These are phyloP conservation scores for Malthinus seriepunctatus DNA, from an alignment of 2,888 invertebrate species.

Conservation along the genomic window DNA sequence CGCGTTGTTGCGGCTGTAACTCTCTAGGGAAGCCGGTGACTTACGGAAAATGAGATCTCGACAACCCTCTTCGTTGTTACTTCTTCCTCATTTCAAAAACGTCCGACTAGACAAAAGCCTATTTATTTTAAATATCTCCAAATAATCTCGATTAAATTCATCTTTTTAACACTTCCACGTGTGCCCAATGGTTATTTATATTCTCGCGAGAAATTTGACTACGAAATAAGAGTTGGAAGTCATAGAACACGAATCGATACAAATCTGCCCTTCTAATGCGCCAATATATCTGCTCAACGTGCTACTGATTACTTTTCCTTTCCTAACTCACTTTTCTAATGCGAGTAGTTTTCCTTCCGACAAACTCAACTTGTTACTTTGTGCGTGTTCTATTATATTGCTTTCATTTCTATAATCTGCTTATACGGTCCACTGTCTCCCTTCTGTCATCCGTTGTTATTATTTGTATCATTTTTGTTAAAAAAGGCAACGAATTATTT, in stretches of 20 bases:
- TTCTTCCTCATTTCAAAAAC: constrained; percentile 31
- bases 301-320: constrained; percentile 45
- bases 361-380: constrained; percentile 35
- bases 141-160: no score
- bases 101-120: neutral
- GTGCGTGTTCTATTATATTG: constrained; percentile 34
- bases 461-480: constrained; percentile 30
- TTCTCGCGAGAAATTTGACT: constrained; percentile 30
- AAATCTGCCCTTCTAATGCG: constrained; percentile 43
- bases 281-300: constrained; percentile 44
- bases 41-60: constrained; percentile 47
- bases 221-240: constrained; percentile 26
- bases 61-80: constrained; percentile 38
- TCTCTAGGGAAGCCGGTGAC: constrained; percentile 44
- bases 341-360: constrained; percentile 35
- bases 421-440: constrained; percentile 33
- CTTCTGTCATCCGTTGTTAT: constrained; percentile 30
- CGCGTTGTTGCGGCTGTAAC: constrained; percentile 45
- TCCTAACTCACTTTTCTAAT: constrained; percentile 39
- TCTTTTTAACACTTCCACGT: constrained; percentile 11
- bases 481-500: constrained; percentile 17
- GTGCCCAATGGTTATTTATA: constrained; percentile 25
- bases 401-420: constrained; percentile 37
- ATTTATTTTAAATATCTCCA: no score
- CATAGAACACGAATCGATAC: constrained; percentile 38